These are phyloP conservation scores for Drosophila paulistorum DNA, from an alignment of 1,140 invertebrate species.

Conservation along the genomic window DNA sequence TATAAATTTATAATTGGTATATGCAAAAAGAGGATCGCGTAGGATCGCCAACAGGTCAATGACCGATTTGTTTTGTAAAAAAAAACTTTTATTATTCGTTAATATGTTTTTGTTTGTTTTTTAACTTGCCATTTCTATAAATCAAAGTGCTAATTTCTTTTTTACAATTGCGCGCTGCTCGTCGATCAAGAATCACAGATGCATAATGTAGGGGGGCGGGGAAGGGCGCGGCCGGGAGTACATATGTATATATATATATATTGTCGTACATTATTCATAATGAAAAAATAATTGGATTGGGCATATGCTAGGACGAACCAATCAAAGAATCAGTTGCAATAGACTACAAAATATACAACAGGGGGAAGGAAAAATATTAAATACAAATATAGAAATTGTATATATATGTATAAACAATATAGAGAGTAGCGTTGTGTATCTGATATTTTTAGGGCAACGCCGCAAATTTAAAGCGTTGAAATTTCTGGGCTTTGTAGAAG, in stretches of 20 bases:
- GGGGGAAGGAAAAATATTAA: neutral
- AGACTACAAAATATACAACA: conserved; percentile 66
- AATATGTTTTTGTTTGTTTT: conserved; percentile 8
- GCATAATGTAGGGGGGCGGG: conserved; percentile 36
- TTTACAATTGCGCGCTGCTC: conserved; percentile 61
- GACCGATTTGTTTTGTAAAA: conserved; percentile 39
- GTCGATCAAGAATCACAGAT: conserved; percentile 71
- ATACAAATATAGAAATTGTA: conserved; percentile 16
- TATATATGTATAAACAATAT: conserved; percentile 19
- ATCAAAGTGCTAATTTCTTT: conserved; percentile 47
- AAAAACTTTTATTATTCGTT: conserved; percentile 40
- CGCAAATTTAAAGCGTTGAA: neutral
- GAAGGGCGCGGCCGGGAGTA: conserved; percentile 21
- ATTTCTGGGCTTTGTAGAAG: conserved; percentile 1
- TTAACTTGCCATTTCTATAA: conserved; percentile 28
- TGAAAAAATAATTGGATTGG: conserved; percentile 34
- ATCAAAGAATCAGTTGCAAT: conserved; percentile 63
- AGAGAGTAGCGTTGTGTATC: neutral
- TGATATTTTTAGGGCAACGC: neutral
- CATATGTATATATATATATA: conserved; percentile 41
- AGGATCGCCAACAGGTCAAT: conserved; percentile 36
- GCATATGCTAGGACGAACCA: conserved; percentile 58
- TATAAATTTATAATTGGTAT: conserved; percentile 54
- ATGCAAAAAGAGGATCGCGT: conserved; percentile 53
- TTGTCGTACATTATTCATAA: conserved; percentile 45